Base-by-base conservation (phyloP, 2,888 invertebrate genomes). In the Acrobasis repandana region DNA sequence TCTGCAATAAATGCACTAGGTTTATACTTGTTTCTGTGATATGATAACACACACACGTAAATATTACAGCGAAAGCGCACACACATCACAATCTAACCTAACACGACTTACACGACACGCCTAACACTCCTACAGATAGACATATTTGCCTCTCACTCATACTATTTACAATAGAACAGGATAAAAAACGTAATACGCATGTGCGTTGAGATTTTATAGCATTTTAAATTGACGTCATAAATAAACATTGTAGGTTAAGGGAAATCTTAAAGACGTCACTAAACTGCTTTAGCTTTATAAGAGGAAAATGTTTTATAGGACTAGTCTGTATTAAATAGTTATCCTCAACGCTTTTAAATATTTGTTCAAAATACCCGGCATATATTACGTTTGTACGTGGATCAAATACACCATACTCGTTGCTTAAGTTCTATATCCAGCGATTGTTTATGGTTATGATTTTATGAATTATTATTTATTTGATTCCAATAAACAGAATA, bases 261-360 rank as follows among this genome's bases (percentile, higher is more conserved):
- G 36, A 52, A 52, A 15, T 16, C 52, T 34, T 52, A 28, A 6
- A 36, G 15, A 52, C 52, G 52, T 52, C 52, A 52, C 5, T 15
- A 36, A 52, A 16, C 36, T 16, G 36, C 9, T 36, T 9, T 36
- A 16, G 28, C n/a, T 14, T n/a, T n/a, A n/a, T n/a, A n/a, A 14
- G 4, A 36, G 52, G 52, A 52, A 52, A 52, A 52, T 52, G 10
- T 52, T 52, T 52, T 52, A 52, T 36, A 36, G 52, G 5, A 9
- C 52, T 36, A 36, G 36, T 52, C 4, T 52, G 16, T 36, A 9
- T 52, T 36, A 16, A 52, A 52, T 52, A 36, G 16, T 52, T 52
- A 34, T 52, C 34, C 51, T 34, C 15, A 51, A 11, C 43, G 33
- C 20, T 4, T 50, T n/a, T 11, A 50, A 20, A 20, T 14, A 28